Base-by-base conservation (phyloP, 2,797 vertebrate species). In the Halcyon leucocephala region DNA sequence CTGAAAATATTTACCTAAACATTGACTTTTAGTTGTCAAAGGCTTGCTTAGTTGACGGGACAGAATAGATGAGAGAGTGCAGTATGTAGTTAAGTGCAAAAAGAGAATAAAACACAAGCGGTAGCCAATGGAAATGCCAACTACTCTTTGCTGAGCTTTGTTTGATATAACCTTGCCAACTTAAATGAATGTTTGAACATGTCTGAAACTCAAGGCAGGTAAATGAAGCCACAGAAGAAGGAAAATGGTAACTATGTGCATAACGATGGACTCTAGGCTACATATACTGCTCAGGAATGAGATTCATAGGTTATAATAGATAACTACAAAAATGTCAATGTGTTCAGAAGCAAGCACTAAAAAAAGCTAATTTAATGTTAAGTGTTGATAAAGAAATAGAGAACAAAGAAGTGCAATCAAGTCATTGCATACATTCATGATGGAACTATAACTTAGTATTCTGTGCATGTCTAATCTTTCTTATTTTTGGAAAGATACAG, bases 171-270 rank as follows among this genome's bases (percentile, higher is more conserved):
- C 31, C 25, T 57, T 76, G 82, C 80, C 82, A 90, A 89, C 76
- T 73, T 74, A 31, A 93, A 91, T 39, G 77, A 54, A 78, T 88
- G 62, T 96, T 82, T 93, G 89, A 95, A 91, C 76, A 86, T 5
- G 7, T 46, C 39, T 83, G 87, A 88, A 94, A 88, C 48, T 88
- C 82, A 78, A 90, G 85, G 87, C 77, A 95, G 85, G 87, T 94
- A 95, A 78, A 93, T 9, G 41, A 92, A 92, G 33, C n/a, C 71
- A 70, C 19, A 76, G 8, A 46, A 69, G 64, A 52, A 51, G 41
- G 35, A 64, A 81, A 90, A 76, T 25, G 61, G 91, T 95, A 94
- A 95, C 90, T 95, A 87, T 79, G 94, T 88, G 77, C 26, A 18
- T 31, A 94, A 71, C 4, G 3, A 64, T 17, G 37, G 77, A 78